Conservation (phyloP, 2,888 invertebrate species). For the Tridacna gigas region DNA sequence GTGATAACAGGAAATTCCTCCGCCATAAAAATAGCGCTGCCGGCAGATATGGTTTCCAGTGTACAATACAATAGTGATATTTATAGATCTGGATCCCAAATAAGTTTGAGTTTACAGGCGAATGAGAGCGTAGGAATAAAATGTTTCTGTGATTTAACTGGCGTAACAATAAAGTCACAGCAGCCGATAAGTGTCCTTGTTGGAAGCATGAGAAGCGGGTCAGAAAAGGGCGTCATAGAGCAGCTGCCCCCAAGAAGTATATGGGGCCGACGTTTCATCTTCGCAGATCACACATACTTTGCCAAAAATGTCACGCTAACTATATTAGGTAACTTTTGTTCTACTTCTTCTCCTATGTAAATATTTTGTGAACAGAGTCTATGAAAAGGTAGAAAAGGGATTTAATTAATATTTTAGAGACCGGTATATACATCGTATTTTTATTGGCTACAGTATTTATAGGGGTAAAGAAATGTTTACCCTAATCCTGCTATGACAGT, state of each 20-base stretch:
- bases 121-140: slow-evolving; percentile 39
- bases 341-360: no score
- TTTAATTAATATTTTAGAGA: no score
- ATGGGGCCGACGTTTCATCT: slow-evolving; percentile 55
- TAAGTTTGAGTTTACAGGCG: slow-evolving; percentile 43
- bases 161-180: slow-evolving; percentile 50
- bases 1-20: slow-evolving; percentile 53
- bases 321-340: slow-evolving; percentile 50
- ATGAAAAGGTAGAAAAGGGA: no score
- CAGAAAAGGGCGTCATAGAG: slow-evolving; percentile 32
- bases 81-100: slow-evolving; percentile 35
- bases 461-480: no score
- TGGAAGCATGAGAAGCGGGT: slow-evolving; percentile 32
- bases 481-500: no score
- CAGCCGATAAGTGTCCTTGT: slow-evolving; percentile 50
- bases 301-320: slow-evolving; percentile 48
- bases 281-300: slow-evolving; percentile 47
- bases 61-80: slow-evolving; percentile 29
- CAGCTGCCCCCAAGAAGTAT: slow-evolving; percentile 47
- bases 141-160: slow-evolving; percentile 60
- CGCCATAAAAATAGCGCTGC: slow-evolving; percentile 39
- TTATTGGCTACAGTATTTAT: no score
- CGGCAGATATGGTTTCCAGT: slow-evolving; percentile 13
- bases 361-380: no score
- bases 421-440: no score